Conservation (phyloP, 2,888 invertebrate species). For the Eutolmus rufibarbis region DNA sequence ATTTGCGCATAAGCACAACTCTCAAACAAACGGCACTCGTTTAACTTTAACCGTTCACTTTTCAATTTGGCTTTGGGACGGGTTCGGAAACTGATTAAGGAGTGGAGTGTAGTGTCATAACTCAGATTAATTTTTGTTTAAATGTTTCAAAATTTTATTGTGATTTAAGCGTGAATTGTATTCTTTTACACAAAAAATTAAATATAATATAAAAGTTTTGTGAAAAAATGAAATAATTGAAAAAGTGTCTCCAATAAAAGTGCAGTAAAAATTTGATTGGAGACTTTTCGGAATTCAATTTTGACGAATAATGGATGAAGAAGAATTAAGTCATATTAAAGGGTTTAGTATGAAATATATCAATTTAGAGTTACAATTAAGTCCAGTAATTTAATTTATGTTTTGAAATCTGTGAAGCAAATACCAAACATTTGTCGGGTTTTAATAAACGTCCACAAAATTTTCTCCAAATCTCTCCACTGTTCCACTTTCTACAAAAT, state of each 20-base stretch:
- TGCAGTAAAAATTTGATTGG: not conserved
- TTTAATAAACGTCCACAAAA: not conserved
- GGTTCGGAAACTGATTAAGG: not conserved
- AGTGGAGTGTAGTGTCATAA: not conserved
- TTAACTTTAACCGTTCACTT: constrained; percentile 2
- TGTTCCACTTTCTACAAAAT: not conserved
- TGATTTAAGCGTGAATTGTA: not conserved
- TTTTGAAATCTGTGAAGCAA: not conserved
- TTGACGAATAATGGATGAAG: not conserved
- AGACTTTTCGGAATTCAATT: not conserved
- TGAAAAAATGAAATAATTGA: not conserved
- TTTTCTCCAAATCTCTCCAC: not conserved
- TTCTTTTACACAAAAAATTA: not conserved
- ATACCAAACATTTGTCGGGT: not conserved
- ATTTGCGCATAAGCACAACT: not conserved
- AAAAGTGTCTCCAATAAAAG: not conserved
- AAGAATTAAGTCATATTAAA: not conserved
- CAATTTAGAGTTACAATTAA: not conserved
- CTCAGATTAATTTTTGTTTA: too few species aligned
- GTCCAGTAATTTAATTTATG: not conserved
- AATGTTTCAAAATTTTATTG: too few species aligned
- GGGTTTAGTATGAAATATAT: not conserved
- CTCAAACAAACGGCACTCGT: not conserved
- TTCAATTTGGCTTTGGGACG: not conserved
- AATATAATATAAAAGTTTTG: not conserved